These are phyloP conservation scores for Drosophila mettleri DNA, from an alignment of 2,888 invertebrate species.

Conservation along the genomic window DNA sequence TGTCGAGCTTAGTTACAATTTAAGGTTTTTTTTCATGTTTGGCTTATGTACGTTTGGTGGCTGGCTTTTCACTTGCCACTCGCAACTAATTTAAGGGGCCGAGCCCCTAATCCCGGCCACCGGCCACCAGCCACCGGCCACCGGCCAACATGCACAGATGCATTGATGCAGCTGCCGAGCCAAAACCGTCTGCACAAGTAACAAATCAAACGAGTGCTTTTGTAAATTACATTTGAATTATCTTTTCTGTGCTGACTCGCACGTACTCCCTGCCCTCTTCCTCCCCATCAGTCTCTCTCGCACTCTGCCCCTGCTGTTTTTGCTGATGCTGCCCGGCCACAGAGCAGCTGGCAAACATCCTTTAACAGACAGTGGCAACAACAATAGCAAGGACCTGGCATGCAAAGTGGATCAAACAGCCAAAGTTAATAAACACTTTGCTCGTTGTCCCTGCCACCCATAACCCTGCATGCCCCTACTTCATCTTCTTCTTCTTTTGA, in stretches of 20 bases:
- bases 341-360: conserved; percentile 70
- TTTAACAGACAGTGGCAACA: conserved; percentile 46
- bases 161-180: conserved; percentile 24
- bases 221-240: conserved; percentile 81
- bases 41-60: conserved; percentile 36
- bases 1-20: not conserved
- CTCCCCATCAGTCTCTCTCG: not conserved
- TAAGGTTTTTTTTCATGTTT: conserved; percentile 9
- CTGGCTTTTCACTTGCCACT: conserved; percentile 30
- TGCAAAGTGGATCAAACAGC: conserved; percentile 77
- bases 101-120: conserved; percentile 10
- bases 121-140: not conserved
- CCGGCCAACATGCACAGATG: conserved; percentile 5
- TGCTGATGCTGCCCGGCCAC: conserved; percentile 40
- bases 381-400: conserved; percentile 47
- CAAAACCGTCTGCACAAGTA: conserved; percentile 50
- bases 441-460: conserved; percentile 27
- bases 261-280: not conserved
- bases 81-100: conserved; percentile 60
- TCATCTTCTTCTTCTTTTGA: not conserved
- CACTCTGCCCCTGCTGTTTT: conserved; percentile 6
- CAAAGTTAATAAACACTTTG: conserved; percentile 77
- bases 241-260: conserved; percentile 45
- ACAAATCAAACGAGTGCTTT: conserved; percentile 81
- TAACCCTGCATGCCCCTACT: not conserved